phyloP scores from a whole-genome alignment of 2,113 vertebrate species.

The Synchiropus splendidus region DNA sequence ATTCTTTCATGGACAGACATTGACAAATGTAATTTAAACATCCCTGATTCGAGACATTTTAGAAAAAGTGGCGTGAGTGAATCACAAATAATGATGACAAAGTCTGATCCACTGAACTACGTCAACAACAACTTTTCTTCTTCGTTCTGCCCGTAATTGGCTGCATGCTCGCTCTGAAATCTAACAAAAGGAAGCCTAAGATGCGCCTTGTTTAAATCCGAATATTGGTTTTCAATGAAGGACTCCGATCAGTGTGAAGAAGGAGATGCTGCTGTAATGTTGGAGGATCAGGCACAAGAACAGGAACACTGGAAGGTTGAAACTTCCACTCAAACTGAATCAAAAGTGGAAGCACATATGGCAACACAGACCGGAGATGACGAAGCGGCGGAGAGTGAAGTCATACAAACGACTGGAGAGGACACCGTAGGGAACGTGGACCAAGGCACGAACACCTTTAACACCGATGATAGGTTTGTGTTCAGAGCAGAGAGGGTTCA shows the following conservation, averaged over 20 bases:
- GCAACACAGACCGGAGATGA: constrained; percentile 17
- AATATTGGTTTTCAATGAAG: constrained; percentile 40
- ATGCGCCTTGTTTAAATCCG: constrained; percentile 5
- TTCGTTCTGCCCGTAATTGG: no score
- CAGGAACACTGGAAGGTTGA: neutral
- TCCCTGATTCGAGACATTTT: no score
- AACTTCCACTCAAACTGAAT: constrained; percentile 18
- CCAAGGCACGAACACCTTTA: neutral
- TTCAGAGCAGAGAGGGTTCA: constrained; percentile 7
- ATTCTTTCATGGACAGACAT: no score
- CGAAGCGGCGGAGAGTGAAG: neutral
- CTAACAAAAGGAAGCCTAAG: no score
- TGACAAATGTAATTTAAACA: no score
- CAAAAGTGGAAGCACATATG: neutral
- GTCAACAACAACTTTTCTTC: no score
- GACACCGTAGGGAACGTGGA: neutral
- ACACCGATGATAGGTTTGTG: neutral
- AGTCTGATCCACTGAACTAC: no score
- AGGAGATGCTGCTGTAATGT: fast-evolving
- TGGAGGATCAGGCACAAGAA: neutral
- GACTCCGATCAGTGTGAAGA: constrained; percentile 1
- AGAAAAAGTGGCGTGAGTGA: no score
- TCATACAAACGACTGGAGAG: no score
- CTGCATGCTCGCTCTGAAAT: no score
- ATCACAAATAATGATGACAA: no score